These are phyloP conservation scores for Stenotaenia linearis DNA, from an alignment of 2,888 invertebrate genomes.

Conservation along the genomic window DNA sequence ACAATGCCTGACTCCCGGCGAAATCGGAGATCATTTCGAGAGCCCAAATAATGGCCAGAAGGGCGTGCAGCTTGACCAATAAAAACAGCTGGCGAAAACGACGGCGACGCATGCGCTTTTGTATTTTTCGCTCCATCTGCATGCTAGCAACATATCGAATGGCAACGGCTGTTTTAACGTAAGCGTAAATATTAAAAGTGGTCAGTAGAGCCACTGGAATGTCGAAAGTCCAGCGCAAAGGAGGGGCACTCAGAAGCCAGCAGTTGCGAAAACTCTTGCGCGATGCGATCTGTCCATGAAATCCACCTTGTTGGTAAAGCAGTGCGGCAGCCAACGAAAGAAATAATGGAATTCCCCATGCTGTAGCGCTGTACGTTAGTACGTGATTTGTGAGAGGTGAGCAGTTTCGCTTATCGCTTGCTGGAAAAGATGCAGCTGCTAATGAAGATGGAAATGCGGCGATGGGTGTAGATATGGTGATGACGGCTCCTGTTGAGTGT, in stretches of 20 bases:
- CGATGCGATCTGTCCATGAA: background rate
- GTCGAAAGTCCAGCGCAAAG: conserved; percentile 26
- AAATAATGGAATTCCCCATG: conserved; percentile 28
- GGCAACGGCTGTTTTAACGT: background rate
- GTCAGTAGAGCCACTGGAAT: conserved; percentile 29
- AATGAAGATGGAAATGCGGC: background rate
- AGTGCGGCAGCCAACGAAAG: conserved; percentile 2
- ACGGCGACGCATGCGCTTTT: conserved; percentile 24
- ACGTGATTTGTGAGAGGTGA: conserved; percentile 1
- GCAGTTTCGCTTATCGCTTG: background rate
- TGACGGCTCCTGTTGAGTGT: background rate
- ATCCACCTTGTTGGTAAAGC: background rate
- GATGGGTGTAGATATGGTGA: conserved; percentile 13
- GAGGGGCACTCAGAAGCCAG: conserved; percentile 5
- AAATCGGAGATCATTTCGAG: background rate
- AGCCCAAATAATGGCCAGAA: conserved; percentile 2
- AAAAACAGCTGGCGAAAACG: conserved; percentile 26
- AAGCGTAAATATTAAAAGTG: conserved; percentile 13
- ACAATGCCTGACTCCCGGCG: background rate
- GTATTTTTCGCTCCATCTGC: conserved; percentile 24
- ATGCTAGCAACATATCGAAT: conserved; percentile 27
- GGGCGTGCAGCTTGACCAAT: conserved; percentile 6
- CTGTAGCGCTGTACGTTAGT: conserved; percentile 5
- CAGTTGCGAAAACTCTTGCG: conserved; percentile 13
- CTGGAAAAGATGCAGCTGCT: background rate